These are phyloP conservation scores for Spilogale gracilis DNA, from an alignment of 2,113 vertebrate species.

Conservation along the genomic window DNA sequence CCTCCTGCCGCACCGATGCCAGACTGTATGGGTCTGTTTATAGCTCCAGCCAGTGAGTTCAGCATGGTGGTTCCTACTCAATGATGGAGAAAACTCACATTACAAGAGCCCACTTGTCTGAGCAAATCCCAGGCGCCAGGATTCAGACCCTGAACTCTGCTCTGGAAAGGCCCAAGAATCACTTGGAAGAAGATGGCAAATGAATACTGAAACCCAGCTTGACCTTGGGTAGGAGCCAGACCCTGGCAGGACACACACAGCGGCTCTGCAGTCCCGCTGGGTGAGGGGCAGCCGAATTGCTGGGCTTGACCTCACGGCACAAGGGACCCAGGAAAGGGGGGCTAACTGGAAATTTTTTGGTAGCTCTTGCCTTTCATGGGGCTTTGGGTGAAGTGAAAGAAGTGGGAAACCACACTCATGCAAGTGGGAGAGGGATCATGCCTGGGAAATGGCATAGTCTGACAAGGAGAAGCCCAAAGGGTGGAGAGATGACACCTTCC, in stretches of 20 bases:
- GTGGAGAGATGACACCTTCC: background rate
- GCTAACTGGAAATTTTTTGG: background rate
- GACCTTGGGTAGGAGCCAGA: background rate
- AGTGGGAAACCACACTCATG: background rate
- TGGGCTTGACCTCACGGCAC: background rate
- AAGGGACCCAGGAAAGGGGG: too few relatives aligned
- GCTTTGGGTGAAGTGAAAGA: background rate
- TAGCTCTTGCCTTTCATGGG: background rate
- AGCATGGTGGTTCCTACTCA: background rate
- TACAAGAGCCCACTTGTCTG: background rate
- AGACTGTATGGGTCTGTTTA: background rate
- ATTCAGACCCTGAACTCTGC: background rate
- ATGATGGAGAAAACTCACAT: background rate
- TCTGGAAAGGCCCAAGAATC: background rate
- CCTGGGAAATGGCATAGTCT: background rate
- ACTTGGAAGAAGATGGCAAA: background rate
- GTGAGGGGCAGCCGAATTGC: background rate
- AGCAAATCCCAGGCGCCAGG: background rate
- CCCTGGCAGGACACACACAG: background rate
- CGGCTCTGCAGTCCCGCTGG: rapidly evolving
- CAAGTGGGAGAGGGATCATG: too few relatives aligned
- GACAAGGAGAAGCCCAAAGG: background rate
- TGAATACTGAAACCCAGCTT: background rate
- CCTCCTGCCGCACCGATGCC: background rate
- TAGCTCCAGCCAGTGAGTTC: background rate